Evolutionary conservation across 2,797 vertebrate genomes (phyloP), one percentile per base, ranked within the genome.

Genomic region (Anas capensis): DNA sequence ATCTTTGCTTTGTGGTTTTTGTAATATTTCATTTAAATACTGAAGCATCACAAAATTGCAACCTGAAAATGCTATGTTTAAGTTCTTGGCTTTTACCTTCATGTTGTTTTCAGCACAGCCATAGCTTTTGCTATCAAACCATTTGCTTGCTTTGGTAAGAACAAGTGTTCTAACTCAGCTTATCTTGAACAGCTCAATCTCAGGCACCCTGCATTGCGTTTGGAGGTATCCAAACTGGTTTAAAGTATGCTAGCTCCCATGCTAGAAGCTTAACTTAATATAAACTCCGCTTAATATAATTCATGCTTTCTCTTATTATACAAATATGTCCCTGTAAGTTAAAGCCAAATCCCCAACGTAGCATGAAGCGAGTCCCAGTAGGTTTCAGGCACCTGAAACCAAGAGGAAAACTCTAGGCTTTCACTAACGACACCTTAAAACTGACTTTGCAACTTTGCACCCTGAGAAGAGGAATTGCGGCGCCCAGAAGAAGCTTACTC

Each of bases 1-100:
- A 90, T 72, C 90, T 93, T 71, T 78, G 51, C 88, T 90, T 62
- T 57, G 31, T 80, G 54, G 33, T 2, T 88, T 77, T 88, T 69
- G 49, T 92, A 90, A 92, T 93, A 93, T 80, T 95, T 89, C 88
- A 66, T 92, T 94, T 93, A 93, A 96, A 95, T 90, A 95, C 58
- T 65, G 29, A 88, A 94, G 76, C 34, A 44, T 51, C 77, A 76
- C 75, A 76, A 42, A 93, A 93, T 6, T 81, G 54, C 86, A 96
- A 90, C 66, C 65, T 92, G 71, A 58, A 97, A 96, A 92, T 81
- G 53, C 70, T 87, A 49, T 87, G 82, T 96, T 96, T 94, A 93
- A 95, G 38, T 93, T 95, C 88, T 86, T 94, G 51, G 21, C 57
- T 86, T 79, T 90, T 92, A 53, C 75, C 14, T 89, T 81, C 42